These are phyloP conservation scores for Helicolenus hilgendorfi DNA, from an alignment of 2,797 vertebrate species.

Conservation along the genomic window DNA sequence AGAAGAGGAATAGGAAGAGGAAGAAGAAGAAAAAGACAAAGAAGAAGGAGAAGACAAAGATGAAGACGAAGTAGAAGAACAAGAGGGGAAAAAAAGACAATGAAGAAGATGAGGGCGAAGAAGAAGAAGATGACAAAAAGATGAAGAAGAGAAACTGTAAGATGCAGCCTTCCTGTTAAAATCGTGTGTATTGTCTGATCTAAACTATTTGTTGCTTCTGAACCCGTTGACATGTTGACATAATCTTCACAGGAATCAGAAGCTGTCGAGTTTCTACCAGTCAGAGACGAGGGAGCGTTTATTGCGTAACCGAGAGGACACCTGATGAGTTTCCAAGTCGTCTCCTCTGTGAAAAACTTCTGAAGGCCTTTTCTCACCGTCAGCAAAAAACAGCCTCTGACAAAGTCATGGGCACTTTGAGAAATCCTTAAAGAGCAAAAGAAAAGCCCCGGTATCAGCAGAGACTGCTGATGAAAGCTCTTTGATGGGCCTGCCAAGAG, in stretches of 20 bases:
- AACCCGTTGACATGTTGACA: neutral
- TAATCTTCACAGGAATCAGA: neutral
- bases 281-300: neutral
- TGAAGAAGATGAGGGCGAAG: neutral
- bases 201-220: neutral
- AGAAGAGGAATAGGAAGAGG: too few species aligned
- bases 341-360: neutral
- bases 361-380: conserved; percentile 10
- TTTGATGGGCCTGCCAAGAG: conserved; percentile 37
- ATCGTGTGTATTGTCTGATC: neutral
- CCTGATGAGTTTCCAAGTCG: conserved; percentile 14
- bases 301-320: neutral
- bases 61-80: neutral
- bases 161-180: neutral
- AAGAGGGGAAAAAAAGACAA: too few species aligned
- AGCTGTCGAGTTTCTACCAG: neutral
- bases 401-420: conserved; percentile 21
- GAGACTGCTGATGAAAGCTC: conserved; percentile 55
- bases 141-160: neutral
- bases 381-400: conserved; percentile 43
- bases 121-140: neutral
- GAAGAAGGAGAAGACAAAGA: neutral
- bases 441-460: neutral
- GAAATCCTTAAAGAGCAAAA: conserved; percentile 28
- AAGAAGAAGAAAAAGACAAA: too few species aligned